phyloP scores from a whole-genome alignment of 2,888 invertebrate species.

The Thymelicus acteon region DNA sequence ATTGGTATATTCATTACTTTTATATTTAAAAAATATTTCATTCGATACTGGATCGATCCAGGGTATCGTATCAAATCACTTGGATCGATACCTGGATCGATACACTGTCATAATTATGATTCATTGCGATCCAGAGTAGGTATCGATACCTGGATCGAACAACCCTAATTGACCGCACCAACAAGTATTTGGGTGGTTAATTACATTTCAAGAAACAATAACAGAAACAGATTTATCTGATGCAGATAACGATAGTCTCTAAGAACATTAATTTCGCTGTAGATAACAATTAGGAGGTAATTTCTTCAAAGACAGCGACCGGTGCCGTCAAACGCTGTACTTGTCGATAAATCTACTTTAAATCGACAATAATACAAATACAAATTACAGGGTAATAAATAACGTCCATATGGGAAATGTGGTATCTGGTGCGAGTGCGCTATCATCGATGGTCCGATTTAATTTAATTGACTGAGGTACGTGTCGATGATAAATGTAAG shows the following conservation, averaged over 20 bases:
- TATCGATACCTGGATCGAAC: not conserved
- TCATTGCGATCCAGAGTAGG: not conserved
- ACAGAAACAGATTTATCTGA: constrained; percentile 32
- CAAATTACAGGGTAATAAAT: constrained; percentile 74
- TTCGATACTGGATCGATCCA: too few relatives aligned
- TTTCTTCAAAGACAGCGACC: constrained; percentile 44
- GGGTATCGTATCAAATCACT: too few relatives aligned
- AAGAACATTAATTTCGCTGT: constrained; percentile 32
- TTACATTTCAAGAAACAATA: constrained; percentile 33
- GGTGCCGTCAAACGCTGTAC: constrained; percentile 53
- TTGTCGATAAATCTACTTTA: constrained; percentile 58
- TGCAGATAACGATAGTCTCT: constrained; percentile 26
- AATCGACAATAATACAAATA: constrained; percentile 65
- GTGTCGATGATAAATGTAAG: constrained; percentile 80
- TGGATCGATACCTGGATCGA: too few relatives aligned
- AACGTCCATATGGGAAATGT: constrained; percentile 65
- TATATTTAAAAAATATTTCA: too few relatives aligned
- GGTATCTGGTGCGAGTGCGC: constrained; percentile 69
- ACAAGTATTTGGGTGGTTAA: constrained; percentile 36
- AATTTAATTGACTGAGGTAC: constrained; percentile 81
- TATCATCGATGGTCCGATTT: constrained; percentile 78
- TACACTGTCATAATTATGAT: too few relatives aligned
- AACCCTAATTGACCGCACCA: not conserved
- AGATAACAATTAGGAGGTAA: constrained; percentile 38
- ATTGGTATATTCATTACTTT: too few relatives aligned